Evolutionary conservation across 2,888 invertebrate genomes (phyloP).

Genomic region (Nemapogon koenigi): DNA sequence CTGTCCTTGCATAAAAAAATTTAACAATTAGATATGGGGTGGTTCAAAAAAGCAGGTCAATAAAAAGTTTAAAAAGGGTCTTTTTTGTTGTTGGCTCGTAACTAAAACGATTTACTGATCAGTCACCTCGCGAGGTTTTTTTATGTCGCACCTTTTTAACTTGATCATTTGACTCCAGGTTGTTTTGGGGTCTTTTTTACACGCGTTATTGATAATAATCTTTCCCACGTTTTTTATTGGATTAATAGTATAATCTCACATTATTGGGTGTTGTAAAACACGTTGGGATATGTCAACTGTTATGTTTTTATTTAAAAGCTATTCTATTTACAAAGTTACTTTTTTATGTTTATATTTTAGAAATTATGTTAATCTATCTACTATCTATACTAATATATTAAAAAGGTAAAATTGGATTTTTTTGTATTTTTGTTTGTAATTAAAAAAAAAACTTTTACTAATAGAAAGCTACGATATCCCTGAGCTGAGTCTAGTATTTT

Average conservation of each 20-base stretch:
- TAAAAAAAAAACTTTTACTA: neutral
- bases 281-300: too few species aligned
- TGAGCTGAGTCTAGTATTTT: too few species aligned
- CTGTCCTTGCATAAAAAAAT: too few species aligned
- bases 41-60: conserved; percentile 31
- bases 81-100: conserved; percentile 27
- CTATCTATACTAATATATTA: neutral
- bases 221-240: conserved; percentile 54
- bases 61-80: conserved; percentile 43
- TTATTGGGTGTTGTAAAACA: too few species aligned
- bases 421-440: neutral
- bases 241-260: conserved; percentile 40
- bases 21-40: too few species aligned
- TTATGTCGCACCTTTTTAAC: conserved; percentile 36
- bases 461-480: too few species aligned
- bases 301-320: too few species aligned
- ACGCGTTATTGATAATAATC: conserved; percentile 39
- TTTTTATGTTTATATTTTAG: conserved; percentile 13
- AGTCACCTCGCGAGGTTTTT: conserved; percentile 19
- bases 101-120: conserved; percentile 31
- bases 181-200: conserved; percentile 34
- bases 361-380: neutral
- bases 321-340: too few species aligned
- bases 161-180: too few species aligned
- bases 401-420: too few species aligned